Percentiles rank a stretch among this genome's conserved stretches.
Conservation (phyloP, 2,888 invertebrate genomes). For the Leptothorax acervorum region DNA sequence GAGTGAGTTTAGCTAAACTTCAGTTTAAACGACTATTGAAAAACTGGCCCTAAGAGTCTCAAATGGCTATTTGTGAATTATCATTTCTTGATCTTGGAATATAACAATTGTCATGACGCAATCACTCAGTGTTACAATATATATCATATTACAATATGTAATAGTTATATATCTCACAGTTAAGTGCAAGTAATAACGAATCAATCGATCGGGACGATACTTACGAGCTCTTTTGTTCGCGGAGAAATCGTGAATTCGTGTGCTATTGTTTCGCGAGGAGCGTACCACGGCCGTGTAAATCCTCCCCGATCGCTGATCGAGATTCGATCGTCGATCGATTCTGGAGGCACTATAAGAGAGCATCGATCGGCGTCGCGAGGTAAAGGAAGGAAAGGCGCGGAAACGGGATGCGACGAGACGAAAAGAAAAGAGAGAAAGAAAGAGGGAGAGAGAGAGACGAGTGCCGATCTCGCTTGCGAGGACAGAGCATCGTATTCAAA, state of each 20-base stretch:
- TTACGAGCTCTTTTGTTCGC: constrained; percentile 4
- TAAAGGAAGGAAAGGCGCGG: neutral
- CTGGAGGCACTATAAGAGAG: neutral
- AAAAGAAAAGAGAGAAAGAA: neutral
- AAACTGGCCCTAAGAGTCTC: neutral
- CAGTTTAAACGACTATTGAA: too few species aligned
- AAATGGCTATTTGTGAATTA: neutral
- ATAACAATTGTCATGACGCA: neutral
- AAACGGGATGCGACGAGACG: constrained; percentile 5
- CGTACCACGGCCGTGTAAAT: constrained; percentile 11
- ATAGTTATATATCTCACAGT: neutral
- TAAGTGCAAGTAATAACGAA: constrained; percentile 18
- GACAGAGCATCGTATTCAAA: constrained; percentile 73
- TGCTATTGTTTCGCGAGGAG: constrained; percentile 10
- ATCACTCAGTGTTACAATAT: neutral
- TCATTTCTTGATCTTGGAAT: neutral
- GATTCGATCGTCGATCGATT: constrained; percentile 45
- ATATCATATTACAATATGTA: neutral
- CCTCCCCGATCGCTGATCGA: neutral
- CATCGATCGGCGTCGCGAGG: constrained; percentile 32
- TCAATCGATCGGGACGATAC: constrained; percentile 31
- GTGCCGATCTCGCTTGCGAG: constrained; percentile 43
- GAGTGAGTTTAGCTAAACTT: too few species aligned
- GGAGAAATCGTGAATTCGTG: constrained; percentile 26
- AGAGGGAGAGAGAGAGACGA: neutral